Percentiles rank a stretch among this genome's conserved stretches.
phyloP scores from a whole-genome alignment of 2,797 vertebrate genomes.

The Hozukius guyotensis region DNA sequence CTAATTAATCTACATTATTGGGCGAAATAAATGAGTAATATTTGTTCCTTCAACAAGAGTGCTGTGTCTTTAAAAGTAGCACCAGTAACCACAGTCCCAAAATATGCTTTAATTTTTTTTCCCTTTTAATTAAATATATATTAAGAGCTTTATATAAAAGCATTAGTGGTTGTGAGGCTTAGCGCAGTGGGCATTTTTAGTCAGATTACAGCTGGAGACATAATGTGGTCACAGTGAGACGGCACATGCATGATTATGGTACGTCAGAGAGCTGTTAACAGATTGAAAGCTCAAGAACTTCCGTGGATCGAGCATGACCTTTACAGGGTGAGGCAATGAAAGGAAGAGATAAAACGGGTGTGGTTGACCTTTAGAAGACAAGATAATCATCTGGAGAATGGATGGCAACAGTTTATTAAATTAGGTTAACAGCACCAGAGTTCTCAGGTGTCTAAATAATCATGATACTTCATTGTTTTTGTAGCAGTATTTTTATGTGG shows the following conservation, averaged over 20 bases:
- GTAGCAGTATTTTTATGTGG: background rate
- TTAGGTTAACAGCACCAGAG: background rate
- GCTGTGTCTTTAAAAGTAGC: background rate
- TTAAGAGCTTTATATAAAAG: slow-evolving; percentile 66
- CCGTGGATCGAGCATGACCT: slow-evolving; percentile 54
- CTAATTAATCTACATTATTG: background rate
- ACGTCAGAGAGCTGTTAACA: slow-evolving; percentile 18
- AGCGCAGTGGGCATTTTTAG: slow-evolving; percentile 46
- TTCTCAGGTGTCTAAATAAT: slow-evolving; percentile 1
- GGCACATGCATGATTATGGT: slow-evolving; percentile 46
- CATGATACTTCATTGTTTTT: background rate
- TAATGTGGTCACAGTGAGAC: slow-evolving; percentile 50
- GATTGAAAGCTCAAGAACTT: slow-evolving; percentile 38
- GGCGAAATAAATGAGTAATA: background rate
- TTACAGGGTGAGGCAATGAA: slow-evolving; percentile 22
- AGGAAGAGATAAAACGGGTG: slow-evolving; percentile 14
- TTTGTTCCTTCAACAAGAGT: background rate
- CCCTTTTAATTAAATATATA: slow-evolving; percentile 59
- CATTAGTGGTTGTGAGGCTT: slow-evolving; percentile 53
- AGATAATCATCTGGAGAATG: slow-evolving; percentile 18
- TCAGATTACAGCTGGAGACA: slow-evolving; percentile 53
- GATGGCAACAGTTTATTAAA: slow-evolving; percentile 14
- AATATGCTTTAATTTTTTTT: slow-evolving; percentile 35
- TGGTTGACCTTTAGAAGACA: slow-evolving; percentile 22
- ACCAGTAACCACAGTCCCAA: slow-evolving; percentile 8